Percentiles rank a stretch among this genome's conserved stretches.
Evolutionary conservation across 2,888 invertebrate genomes (phyloP).

Genomic region (Tethea ocularis): DNA sequence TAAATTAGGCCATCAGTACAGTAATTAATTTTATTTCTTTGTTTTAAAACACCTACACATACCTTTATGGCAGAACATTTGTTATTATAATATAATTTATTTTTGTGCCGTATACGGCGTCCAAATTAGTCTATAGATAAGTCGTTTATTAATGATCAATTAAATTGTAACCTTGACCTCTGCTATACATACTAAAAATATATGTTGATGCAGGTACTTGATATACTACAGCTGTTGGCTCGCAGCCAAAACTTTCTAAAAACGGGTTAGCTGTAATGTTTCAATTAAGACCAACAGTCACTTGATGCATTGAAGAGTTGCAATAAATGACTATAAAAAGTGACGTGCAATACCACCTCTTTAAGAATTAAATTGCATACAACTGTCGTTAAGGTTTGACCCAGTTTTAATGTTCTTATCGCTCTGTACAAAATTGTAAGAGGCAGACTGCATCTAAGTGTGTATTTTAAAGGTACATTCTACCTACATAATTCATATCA

Average conservation of each 20-base stretch:
- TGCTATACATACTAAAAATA: slow-evolving; percentile 56
- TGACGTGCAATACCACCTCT: slow-evolving; percentile 5
- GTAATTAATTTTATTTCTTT: no score
- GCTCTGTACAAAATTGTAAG: not conserved
- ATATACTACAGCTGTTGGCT: slow-evolving; percentile 67
- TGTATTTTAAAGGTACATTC: not conserved
- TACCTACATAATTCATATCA: no score
- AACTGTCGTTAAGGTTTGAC: not conserved
- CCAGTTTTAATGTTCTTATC: not conserved
- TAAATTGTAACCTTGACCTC: slow-evolving; percentile 64
- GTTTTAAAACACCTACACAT: no score
- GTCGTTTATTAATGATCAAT: not conserved
- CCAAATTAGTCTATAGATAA: not conserved
- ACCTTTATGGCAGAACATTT: no score
- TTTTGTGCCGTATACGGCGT: no score
- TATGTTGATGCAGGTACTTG: slow-evolving; percentile 46
- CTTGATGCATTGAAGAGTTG: slow-evolving; percentile 23
- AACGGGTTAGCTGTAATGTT: slow-evolving; percentile 66
- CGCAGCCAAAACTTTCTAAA: slow-evolving; percentile 72
- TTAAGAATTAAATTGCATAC: slow-evolving; percentile 1
- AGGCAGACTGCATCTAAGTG: not conserved
- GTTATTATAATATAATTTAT: no score
- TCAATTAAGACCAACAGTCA: slow-evolving; percentile 53
- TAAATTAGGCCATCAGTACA: no score
- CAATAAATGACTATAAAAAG: slow-evolving; percentile 24